Base-by-base conservation (phyloP, 1,140 invertebrate genomes). In the Zaprionus davidi region DNA sequence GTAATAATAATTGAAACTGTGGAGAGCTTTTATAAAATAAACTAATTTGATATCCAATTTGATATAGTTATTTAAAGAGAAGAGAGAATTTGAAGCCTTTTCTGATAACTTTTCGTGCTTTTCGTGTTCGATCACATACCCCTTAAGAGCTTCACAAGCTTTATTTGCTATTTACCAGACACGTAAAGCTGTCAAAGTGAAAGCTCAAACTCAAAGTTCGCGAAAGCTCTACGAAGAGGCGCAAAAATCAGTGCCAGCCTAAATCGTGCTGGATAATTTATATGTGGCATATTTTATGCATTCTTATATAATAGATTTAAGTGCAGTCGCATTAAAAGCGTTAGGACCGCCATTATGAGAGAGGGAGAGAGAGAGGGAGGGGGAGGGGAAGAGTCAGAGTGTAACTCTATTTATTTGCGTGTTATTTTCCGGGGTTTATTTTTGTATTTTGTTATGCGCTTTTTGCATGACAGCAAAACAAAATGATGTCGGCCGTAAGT, bases 271-370 rank as follows among this genome's bases (percentile, higher is more conserved):
- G 44, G 67, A 82, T 87, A 59, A 87, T 83, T 87, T 88, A 73
- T 87, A 68, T 87, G 74, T 77, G 70, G 20, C 5, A 71, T 56
- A 78, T 84, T 87, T 83, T 74, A 81, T 74, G 70, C 68, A 71
- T 74, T 68, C 78, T 72, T 72, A 78, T 87, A 88, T 87, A 78
- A 88, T 87, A 87, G 78, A 87, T 84, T 87, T 88, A 87, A 87
- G 84, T 88, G 84, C 84, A 88, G 65, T 66, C 80, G 66, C 82
- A 88, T 88, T 75, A 75, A 71, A 58, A 46, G 41, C 68, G 62
- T 79, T 76, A 71, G 63, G 26, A 78, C n/a, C 13, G 55, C 74
- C 78, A 82, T 85, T 85, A 84, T 81, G 67, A 72, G 64, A 72
- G 44, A 15, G 13, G 9, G 22, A 49, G 44, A 15, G 44, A 17